Base-by-base conservation (phyloP, 1,140 invertebrate species). In the Macrotrachela quadricornifera region DNA sequence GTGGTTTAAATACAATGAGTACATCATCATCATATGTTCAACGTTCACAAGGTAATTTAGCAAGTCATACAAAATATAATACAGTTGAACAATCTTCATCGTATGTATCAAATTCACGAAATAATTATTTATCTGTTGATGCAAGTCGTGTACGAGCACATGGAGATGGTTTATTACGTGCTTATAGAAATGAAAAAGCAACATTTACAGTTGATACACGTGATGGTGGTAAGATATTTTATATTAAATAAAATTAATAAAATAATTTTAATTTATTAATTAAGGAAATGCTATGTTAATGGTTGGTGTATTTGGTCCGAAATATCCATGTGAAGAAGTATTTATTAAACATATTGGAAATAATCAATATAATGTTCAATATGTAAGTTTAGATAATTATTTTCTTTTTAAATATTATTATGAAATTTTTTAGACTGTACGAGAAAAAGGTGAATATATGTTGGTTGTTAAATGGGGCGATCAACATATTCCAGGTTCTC, bases 391-490 rank as follows among this genome's bases (percentile, higher is more conserved):
- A 4, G 21, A 30, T 30, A 30, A 8, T n/a, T n/a, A 30, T 30
- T 30, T 30, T 30, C 21, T 8, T 2, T 30, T 30, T 2, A 30
- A 30, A 30, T 4, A 4, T 30, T 30, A 30, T 30, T 4, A 30
- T 30, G n/a, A n/a, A 30, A 4, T 8, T 30, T 2, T 30, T 30
- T 30, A 30, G 21, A 50, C 44, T 46, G 50, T 51, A 9, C 37
- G 43, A 60, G 87, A 94, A 62, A 74, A 80, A 62, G 88, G 88
- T 52, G 84, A 92, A 61, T 90, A 95, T 71, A 81, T 92, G 64
- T 75, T 94, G 48, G 79, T 92, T 58, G 80, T 91, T 50, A 92
- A 90, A 72, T 96, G 86, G 85, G 90, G 90, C 45, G 88, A 94
- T 58, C 85, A 94, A 46, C 85, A 95, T 70, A 85, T 96, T 69